phyloP scores from a whole-genome alignment of 2,113 vertebrate genomes.

The Glaucidium brasilianum region DNA sequence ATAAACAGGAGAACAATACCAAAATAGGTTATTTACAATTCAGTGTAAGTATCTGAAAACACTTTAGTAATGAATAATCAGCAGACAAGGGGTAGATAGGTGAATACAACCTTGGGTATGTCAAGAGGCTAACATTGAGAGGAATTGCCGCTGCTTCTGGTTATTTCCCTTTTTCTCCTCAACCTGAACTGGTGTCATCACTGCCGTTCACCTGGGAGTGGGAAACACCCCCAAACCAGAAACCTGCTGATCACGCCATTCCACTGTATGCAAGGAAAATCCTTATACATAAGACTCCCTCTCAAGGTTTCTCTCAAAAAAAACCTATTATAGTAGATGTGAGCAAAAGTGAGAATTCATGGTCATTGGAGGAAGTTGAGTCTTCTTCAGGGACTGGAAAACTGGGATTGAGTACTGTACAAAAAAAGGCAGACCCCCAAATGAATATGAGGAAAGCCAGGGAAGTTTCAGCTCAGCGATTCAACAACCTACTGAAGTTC shows the following conservation, averaged over 20 bases:
- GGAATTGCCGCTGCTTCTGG: neutral
- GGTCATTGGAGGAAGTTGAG: neutral
- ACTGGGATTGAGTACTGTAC: neutral
- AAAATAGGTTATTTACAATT: neutral
- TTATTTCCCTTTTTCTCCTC: neutral
- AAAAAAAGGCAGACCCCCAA: neutral
- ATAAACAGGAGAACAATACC: neutral
- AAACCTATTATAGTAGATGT: neutral
- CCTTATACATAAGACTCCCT: neutral
- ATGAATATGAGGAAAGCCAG: neutral
- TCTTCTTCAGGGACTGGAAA: neutral
- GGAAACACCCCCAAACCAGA: neutral
- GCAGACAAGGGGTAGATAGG: neutral
- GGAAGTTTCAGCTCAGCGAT: neutral
- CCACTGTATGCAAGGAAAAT: neutral
- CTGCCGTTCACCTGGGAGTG: neutral
- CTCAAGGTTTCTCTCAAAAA: neutral
- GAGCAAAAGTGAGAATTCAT: neutral
- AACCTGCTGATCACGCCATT: neutral
- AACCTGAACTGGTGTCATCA: neutral
- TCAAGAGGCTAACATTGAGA: neutral
- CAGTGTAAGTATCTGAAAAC: neutral
- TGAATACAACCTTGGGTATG: neutral
- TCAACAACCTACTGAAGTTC: slow-evolving; percentile 2
- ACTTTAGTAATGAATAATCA: neutral